phyloP scores from a whole-genome alignment of 2,888 invertebrate genomes.

The Aphidius colemani region DNA sequence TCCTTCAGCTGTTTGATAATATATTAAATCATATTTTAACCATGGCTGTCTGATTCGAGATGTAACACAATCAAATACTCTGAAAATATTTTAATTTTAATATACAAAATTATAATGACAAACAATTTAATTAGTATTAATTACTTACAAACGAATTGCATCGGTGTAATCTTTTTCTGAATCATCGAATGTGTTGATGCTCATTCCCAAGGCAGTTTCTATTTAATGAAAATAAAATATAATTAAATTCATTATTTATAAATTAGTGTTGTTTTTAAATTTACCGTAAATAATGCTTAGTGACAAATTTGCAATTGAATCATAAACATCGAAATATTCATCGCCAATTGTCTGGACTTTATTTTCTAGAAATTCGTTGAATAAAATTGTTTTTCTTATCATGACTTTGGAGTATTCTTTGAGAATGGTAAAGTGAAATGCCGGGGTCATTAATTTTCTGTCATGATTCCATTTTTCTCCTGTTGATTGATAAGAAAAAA shows the following conservation, averaged over 20 bases:
- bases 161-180: conserved; percentile 61
- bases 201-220: conserved; percentile 72
- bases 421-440: conserved; percentile 63
- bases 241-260: background rate
- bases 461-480: conserved; percentile 62
- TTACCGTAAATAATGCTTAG: conserved; percentile 63
- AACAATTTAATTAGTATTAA: background rate
- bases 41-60: conserved; percentile 37
- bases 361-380: conserved; percentile 53
- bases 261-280: background rate
- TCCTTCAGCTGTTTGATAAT: conserved; percentile 35
- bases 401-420: conserved; percentile 62
- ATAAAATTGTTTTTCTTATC: conserved; percentile 60
- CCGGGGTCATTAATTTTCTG: conserved; percentile 63
- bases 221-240: conserved; percentile 12
- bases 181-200: conserved; percentile 62
- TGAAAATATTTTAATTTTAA: background rate
- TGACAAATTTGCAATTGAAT: conserved; percentile 60
- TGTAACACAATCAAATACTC: conserved; percentile 21
- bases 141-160: conserved; percentile 61
- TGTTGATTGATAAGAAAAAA: conserved; percentile 30
- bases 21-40: conserved; percentile 39
- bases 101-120: background rate
- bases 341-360: conserved; percentile 34
- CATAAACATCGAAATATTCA: conserved; percentile 61